Evolutionary conservation across 2,113 vertebrate species (phyloP).

Genomic region (Brienomyrus brachyistius): DNA sequence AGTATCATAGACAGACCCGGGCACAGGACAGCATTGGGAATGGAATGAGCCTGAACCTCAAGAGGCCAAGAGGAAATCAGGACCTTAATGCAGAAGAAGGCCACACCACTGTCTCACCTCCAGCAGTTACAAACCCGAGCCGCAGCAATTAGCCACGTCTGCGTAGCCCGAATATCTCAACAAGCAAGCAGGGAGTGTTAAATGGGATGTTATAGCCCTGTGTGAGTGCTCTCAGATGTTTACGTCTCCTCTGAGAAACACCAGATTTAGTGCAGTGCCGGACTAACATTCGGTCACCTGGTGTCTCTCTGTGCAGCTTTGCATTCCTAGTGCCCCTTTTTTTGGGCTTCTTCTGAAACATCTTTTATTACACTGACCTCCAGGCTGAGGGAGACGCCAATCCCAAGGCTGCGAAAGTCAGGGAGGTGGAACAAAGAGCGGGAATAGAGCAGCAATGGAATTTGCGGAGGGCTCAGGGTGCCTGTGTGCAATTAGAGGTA

Average conservation of each 20-base stretch:
- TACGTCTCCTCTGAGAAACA: background rate
- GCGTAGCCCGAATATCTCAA: background rate
- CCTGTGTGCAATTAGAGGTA: conserved; percentile 2
- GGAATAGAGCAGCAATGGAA: background rate
- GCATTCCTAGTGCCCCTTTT: background rate
- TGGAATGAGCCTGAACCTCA: background rate
- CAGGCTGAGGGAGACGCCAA: background rate
- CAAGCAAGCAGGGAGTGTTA: background rate
- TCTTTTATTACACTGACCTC: conserved; percentile 5
- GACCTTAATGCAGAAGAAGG: background rate
- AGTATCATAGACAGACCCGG: background rate
- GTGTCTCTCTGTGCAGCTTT: background rate
- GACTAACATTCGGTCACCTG: background rate
- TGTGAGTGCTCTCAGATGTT: background rate
- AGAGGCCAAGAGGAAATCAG: background rate
- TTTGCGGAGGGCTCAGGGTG: background rate
- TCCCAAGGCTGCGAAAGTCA: background rate
- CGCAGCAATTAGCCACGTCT: background rate
- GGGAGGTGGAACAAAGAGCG: background rate
- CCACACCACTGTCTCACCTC: background rate
- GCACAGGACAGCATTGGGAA: background rate
- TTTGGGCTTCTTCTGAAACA: background rate
- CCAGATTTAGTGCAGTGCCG: background rate
- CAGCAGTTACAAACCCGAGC: no score
- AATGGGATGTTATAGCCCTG: background rate